A percentile compares a stretch with the other conserved stretches of the same genome.
Evolutionary conservation across 2,888 invertebrate genomes (phyloP).

Genomic region (Alentia gelatinosa): DNA sequence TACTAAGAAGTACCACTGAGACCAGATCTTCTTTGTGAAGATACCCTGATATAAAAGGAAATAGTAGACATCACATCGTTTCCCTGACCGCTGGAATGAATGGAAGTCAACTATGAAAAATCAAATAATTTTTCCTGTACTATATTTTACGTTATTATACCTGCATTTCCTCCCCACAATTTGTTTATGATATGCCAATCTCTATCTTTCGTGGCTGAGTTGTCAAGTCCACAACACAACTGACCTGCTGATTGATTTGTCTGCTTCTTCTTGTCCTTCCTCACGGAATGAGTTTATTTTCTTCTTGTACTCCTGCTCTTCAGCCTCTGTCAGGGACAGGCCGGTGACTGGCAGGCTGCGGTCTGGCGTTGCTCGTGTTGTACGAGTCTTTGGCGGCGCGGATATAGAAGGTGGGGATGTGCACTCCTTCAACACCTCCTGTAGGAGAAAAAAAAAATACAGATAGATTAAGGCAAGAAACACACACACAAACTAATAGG

Average conservation of each 20-base stretch:
- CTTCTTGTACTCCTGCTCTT: constrained; percentile 20
- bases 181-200: no score
- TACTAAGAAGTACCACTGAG: no score
- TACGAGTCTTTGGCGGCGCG: constrained; percentile 11
- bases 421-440: constrained; percentile 36
- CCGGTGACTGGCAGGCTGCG: constrained; percentile 24
- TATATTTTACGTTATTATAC: neutral
- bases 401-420: constrained; percentile 49
- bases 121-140: neutral
- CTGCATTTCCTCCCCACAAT: neutral
- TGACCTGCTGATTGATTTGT: neutral
- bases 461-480: no score
- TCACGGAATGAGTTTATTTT: constrained; percentile 8
- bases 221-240: neutral
- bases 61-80: no score
- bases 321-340: constrained; percentile 34
- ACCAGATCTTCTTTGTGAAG: no score
- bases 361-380: constrained; percentile 1
- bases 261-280: neutral
- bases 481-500: no score
- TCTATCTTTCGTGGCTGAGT: no score
- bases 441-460: no score
- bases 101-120: neutral
- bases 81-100: no score
- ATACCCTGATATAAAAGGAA: no score